Evolutionary conservation across 1,140 invertebrate genomes (phyloP).

Genomic region (Panulirus ornatus): DNA sequence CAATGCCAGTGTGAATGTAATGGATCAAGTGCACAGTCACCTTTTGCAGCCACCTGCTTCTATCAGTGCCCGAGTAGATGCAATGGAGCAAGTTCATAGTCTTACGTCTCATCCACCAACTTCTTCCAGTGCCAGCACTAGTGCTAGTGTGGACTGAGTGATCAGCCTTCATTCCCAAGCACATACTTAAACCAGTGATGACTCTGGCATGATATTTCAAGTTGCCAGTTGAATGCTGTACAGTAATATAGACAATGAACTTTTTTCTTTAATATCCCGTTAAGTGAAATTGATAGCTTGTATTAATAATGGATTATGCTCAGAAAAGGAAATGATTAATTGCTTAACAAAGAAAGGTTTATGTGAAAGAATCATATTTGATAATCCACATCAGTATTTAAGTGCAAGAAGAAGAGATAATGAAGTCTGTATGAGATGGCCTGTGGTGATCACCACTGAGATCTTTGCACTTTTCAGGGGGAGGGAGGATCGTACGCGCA

Average conservation of each 20-base stretch:
- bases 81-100: background rate
- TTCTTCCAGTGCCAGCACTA: background rate
- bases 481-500: slow-evolving; percentile 49
- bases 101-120: background rate
- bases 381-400: slow-evolving; percentile 1
- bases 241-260: background rate
- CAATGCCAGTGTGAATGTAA: background rate
- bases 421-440: slow-evolving; percentile 30
- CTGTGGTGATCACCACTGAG: slow-evolving; percentile 40
- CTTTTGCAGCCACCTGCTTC: background rate
- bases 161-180: background rate
- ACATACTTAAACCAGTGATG: background rate
- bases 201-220: background rate
- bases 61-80: background rate
- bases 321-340: background rate
- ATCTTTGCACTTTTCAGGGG: slow-evolving; percentile 67
- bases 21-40: background rate
- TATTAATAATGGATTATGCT: background rate
- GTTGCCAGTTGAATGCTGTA: background rate
- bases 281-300: background rate
- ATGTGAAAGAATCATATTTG: background rate
- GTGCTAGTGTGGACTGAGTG: background rate
- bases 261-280: background rate
- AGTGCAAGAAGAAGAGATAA: slow-evolving; percentile 1
- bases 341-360: background rate